Percentiles rank a stretch among this genome's conserved stretches.
These are phyloP conservation scores for Choristoneura fumiferana DNA, from an alignment of 1,140 invertebrate species.

Conservation along the genomic window DNA sequence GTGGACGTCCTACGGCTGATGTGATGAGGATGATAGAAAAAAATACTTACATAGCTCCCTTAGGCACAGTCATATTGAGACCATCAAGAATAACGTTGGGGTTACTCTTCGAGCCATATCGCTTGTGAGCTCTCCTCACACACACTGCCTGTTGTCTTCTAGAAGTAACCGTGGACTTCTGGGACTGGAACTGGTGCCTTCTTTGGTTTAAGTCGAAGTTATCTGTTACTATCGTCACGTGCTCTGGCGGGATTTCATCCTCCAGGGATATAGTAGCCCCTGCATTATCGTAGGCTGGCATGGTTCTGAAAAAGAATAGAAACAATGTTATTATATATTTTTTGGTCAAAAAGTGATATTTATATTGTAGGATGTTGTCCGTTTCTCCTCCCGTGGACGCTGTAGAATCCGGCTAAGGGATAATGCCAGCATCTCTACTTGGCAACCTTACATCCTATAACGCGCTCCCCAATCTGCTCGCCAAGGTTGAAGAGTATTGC, in stretches of 20 bases:
- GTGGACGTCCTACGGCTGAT: no score
- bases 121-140: conserved; percentile 89
- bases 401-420: no score
- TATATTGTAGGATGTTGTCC: no score
- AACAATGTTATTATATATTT: no score
- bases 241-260: conserved; percentile 30
- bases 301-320: conserved; percentile 44
- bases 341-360: no score
- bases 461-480: no score
- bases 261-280: conserved; percentile 68
- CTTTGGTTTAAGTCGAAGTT: background rate
- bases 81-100: conserved; percentile 92
- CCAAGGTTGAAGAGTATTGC: no score
- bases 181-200: conserved; percentile 76
- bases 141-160: conserved; percentile 89
- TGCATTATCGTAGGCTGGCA: conserved; percentile 70
- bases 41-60: conserved; percentile 91
- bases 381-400: no score
- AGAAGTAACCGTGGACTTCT: conserved; percentile 85
- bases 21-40: no score
- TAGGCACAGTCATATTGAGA: conserved; percentile 93
- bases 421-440: no score
- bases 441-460: no score
- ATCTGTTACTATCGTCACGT: no score
- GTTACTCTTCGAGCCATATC: conserved; percentile 90